Evolutionary conservation across 2,888 invertebrate species (phyloP), one percentile per base, ranked within the genome.

Genomic region (Globia sparganii): DNA sequence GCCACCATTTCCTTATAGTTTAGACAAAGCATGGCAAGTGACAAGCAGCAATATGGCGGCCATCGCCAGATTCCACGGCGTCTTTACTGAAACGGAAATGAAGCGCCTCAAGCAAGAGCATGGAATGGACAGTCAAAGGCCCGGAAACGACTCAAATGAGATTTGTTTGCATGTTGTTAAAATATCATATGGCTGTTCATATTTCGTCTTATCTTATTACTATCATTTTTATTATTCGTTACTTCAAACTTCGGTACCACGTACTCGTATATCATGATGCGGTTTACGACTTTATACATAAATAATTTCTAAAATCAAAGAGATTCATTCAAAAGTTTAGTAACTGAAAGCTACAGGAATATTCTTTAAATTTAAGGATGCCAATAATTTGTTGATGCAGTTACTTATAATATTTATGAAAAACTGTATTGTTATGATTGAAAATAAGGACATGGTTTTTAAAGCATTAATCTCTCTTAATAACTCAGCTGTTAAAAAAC

Each of bases 81-180:
- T 80, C 81, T 79, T 79, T 88, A 80, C 72, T 62, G 21, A 46
- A 79, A 70, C 93, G 95, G 95, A 95, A 95, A 94, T 95, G 91
- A 92, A 84, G 73, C 74, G 88, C 90, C 86, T 76, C 80, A 78
- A 88, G 89, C 88, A 74, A 86, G 86, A 83, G 86, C 86, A 78
- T 85, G 77, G 86, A 84, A 81, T 86, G 78, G 87, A 74, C 81
- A 79, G 62, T 69, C 75, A 65, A 79, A 67, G 78, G 49, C 56
- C 92, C 93, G 94, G 95, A 95, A 91, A 85, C 81, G 64, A 64
- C 78, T 28, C 81, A 76, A 93, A 94, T 93, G 88, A 91, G 91
- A 89, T 93, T 89, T 89, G 88, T 88, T 90, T 90, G 72, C 18
- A 18, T 37, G 62, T 15, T 64, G 34, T 72, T 65, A 43, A 58